Conservation (phyloP, 2,888 invertebrate genomes). For the Agonum fuliginosum region DNA sequence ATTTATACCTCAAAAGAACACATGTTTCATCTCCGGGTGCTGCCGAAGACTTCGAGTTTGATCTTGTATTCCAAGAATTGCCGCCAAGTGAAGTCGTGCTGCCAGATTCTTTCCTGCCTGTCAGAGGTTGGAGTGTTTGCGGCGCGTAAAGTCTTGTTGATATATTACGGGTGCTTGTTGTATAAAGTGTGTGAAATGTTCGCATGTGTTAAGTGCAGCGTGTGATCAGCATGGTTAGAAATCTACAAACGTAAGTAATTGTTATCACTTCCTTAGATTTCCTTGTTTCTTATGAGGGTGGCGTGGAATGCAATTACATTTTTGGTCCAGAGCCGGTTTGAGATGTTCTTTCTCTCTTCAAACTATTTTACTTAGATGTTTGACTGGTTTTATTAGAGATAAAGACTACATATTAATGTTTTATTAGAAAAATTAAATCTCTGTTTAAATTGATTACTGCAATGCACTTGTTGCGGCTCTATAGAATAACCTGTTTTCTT, state of each 20-base stretch:
- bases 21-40: slow-evolving; percentile 13
- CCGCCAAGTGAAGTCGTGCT: slow-evolving; percentile 53
- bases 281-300: slow-evolving; percentile 48
- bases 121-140: slow-evolving; percentile 50
- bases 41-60: slow-evolving; percentile 37
- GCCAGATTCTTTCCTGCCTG: slow-evolving; percentile 54
- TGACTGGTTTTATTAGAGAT: slow-evolving; percentile 40
- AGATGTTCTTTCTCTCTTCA: slow-evolving; percentile 48
- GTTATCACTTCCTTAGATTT: slow-evolving; percentile 36
- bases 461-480: slow-evolving; percentile 38
- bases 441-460: slow-evolving; percentile 18
- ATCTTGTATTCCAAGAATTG: slow-evolving; percentile 40
- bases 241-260: slow-evolving; percentile 50
- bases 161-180: slow-evolving; percentile 40
- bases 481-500: slow-evolving; percentile 29
- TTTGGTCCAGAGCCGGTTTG: slow-evolving; percentile 53
- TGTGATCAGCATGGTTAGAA: slow-evolving; percentile 56
- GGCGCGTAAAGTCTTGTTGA: slow-evolving; percentile 41
- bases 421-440: slow-evolving; percentile 25
- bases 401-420: slow-evolving; percentile 24
- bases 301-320: slow-evolving; percentile 54
- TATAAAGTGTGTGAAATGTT: slow-evolving; percentile 55
- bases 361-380: slow-evolving; percentile 48
- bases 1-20: slow-evolving; percentile 2
- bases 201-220: slow-evolving; percentile 52